Evolutionary conservation across 2,113 vertebrate genomes (phyloP).

Genomic region (Hydrochoerus hydrochaeris): DNA sequence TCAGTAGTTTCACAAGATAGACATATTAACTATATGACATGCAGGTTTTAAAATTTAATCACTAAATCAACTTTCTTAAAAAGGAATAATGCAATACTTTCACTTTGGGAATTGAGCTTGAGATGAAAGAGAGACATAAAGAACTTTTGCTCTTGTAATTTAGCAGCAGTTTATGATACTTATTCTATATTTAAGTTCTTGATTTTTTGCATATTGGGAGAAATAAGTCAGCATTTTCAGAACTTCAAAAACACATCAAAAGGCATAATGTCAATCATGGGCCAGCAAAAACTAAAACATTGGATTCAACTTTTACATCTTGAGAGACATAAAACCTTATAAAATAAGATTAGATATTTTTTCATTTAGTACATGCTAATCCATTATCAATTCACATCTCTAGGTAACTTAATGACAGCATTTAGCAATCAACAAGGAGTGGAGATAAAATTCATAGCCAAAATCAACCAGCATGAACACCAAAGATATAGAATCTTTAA

Average conservation of each 20-base stretch:
- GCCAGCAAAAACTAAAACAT: conserved; percentile 17
- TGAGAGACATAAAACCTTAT: not conserved
- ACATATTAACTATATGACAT: conserved; percentile 39
- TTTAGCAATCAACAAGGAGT: not conserved
- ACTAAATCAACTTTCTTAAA: conserved; percentile 54
- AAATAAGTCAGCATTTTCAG: conserved; percentile 32
- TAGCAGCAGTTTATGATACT: conserved; percentile 56
- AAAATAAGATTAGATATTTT: not conserved
- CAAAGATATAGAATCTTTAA: not conserved
- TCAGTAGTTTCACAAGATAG: not conserved
- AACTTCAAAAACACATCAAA: conserved; percentile 38
- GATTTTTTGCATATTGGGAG: conserved; percentile 52
- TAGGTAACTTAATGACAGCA: not conserved
- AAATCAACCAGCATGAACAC: too few species aligned
- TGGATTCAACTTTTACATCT: not conserved
- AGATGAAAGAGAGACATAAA: conserved; percentile 60
- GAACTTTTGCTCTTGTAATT: conserved; percentile 1
- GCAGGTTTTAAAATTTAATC: conserved; percentile 33
- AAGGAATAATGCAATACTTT: conserved; percentile 13
- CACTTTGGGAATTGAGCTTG: conserved; percentile 1
- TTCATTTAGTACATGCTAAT: not conserved
- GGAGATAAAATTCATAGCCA: not conserved
- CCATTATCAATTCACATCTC: not conserved
- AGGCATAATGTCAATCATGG: not conserved
- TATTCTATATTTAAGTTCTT: conserved; percentile 68